Conservation (phyloP, 2,113 vertebrate genomes). For the Miniopterus natalensis region DNA sequence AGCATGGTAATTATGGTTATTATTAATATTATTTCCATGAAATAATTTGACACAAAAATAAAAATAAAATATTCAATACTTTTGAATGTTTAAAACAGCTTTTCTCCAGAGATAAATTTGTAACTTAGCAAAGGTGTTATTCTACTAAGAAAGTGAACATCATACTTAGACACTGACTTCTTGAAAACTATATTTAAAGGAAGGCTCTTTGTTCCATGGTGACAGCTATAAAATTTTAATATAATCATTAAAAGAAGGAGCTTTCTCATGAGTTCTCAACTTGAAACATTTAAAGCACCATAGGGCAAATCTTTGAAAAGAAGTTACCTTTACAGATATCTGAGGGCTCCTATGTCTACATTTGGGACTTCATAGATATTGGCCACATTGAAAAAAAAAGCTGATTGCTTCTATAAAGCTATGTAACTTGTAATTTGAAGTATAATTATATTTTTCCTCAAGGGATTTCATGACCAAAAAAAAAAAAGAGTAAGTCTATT, state of each 20-base stretch:
- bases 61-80: conserved; percentile 45
- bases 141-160: conserved; percentile 60
- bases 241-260: conserved; percentile 62
- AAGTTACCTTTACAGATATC: conserved; percentile 8
- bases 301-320: conserved; percentile 43
- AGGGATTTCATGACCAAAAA: not conserved
- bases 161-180: conserved; percentile 53
- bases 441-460: conserved; percentile 6
- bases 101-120: conserved; percentile 57
- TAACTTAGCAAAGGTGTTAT: conserved; percentile 67
- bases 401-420: not conserved
- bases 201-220: conserved; percentile 66
- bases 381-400: not conserved
- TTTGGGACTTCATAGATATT: not conserved
- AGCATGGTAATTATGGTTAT: conserved; percentile 9
- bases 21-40: conserved; percentile 23
- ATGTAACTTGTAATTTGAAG: conserved; percentile 3
- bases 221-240: conserved; percentile 72
- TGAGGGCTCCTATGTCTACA: not conserved
- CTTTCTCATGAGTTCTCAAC: conserved; percentile 55
- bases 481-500: not conserved
- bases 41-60: conserved; percentile 45
- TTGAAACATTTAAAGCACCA: conserved; percentile 64
- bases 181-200: conserved; percentile 71
- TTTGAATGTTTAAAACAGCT: conserved; percentile 59